Evolutionary conservation across 2,888 invertebrate genomes (phyloP), one percentile per base, ranked within the genome.

Genomic region (Acanthococcus lagerstroemiae): DNA sequence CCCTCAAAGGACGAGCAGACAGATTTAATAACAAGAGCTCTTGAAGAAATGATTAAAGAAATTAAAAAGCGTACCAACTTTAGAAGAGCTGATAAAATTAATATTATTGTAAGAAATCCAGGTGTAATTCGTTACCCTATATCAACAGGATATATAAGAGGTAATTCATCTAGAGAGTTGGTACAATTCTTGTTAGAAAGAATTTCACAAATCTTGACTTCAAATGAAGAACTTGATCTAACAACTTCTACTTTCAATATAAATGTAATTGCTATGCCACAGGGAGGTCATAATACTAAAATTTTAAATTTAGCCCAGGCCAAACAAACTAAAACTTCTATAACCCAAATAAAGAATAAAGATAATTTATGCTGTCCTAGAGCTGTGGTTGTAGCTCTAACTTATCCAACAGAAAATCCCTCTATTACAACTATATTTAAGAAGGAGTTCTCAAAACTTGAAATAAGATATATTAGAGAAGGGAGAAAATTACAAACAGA

Each of bases 141-240:
- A 4, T 60, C 60, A 24, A 60, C 60, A 46, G 60, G 46, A 15
- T 60, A 46, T 60, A 7, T 21, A 24, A 21, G 48, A 46, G 25
- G 48, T 24, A 48, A 60, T 48, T 17, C 24, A 48, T 44, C 48
- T 24, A 3, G 6, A 46, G 46, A 46, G 7, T 46, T 60, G 22
- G 26, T 30, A 30, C 37, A 30, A 30, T 6, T 30, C 6, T 30
- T 30, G 37, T 30, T 30, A 55, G 45, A 61, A 26, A 50, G 21
- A 30, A 54, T 67, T 44, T n/a, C 30, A 21, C 48, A 45, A 7
- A 61, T 67, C 26, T 37, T 67, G 21, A 52, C 61, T 22, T 67
- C 67, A 7, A 55, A 67, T 45, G 55, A 67, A 61, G 46, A 58
- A 19, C n/a, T 67, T 17, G 67, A 50, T 26, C 25, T 58, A 4